Conservation (phyloP, 2,888 invertebrate genomes). For the Scaptomyza cyrtandrae region DNA sequence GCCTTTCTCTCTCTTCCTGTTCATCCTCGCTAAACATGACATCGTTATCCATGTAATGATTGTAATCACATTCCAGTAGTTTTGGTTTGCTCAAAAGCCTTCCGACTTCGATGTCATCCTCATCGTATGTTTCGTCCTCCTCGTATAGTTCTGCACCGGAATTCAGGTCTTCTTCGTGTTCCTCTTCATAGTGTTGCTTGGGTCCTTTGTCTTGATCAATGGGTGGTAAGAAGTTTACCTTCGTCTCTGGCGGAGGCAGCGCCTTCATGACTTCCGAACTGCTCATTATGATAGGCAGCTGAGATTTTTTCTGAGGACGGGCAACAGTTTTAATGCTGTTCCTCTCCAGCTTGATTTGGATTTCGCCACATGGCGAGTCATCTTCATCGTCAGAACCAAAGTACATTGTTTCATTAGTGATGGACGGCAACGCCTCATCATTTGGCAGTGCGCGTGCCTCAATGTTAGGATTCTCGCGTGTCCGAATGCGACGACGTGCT, state of each 20-base stretch:
- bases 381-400: slow-evolving; percentile 46
- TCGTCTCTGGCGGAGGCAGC: slow-evolving; percentile 45
- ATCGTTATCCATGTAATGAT: slow-evolving; percentile 18
- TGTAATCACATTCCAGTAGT: slow-evolving; percentile 5
- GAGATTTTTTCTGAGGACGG: slow-evolving; percentile 45
- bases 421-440: slow-evolving; percentile 3
- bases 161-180: slow-evolving; percentile 34
- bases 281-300: slow-evolving; percentile 36
- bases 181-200: slow-evolving; percentile 19
- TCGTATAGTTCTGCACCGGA: slow-evolving; percentile 23
- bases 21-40: slow-evolving; percentile 2
- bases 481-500: slow-evolving; percentile 55
- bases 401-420: slow-evolving; percentile 1
- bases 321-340: slow-evolving; percentile 55
- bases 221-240: slow-evolving; percentile 33
- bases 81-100: slow-evolving; percentile 23
- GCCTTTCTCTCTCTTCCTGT: not conserved
- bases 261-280: slow-evolving; percentile 42
- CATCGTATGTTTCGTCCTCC: slow-evolving; percentile 30
- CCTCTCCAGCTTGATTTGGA: slow-evolving; percentile 59
- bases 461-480: slow-evolving; percentile 46
- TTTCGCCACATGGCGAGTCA: slow-evolving; percentile 33
- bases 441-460: slow-evolving; percentile 25
- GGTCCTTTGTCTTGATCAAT: slow-evolving; percentile 22
- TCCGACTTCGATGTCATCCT: slow-evolving; percentile 22